Evolutionary conservation across 1,140 invertebrate genomes (phyloP), one percentile per base, ranked within the genome.

Genomic region (Saccostrea echinata): DNA sequence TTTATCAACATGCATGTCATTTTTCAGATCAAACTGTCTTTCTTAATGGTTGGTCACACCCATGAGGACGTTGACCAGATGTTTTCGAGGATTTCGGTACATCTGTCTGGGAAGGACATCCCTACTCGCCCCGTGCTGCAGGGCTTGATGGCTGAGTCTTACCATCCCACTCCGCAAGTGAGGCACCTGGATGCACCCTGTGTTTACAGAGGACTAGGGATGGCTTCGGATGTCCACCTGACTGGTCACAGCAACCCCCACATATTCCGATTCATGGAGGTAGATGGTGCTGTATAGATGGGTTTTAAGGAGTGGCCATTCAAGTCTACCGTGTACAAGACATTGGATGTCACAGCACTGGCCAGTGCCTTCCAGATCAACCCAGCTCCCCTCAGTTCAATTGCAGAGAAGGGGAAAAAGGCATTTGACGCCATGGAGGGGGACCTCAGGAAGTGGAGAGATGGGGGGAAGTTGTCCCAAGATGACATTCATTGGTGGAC

Each of bases 41-140:
- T 87, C 52, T 43, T 89, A 21, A 89, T 87, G 86, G 85, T 87
- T 16, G 88, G 88, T 13, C 85, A 89, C 57, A 89, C 88, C 2
- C 88, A 89, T 81, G 88, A 89, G 30, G 88, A 87, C 84, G 55
- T 86, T 6, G 88, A 89, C 57, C 84, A 88, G 53, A 30, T 88
- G 21, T 88, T 88, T 53, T 88, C 84, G 8, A 64, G 87, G 33
- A 13, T 76, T 21, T 27, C 71, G 0, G 71, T 76, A 8, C 24
- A 35, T n/a, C 24, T 76, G 24, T 76, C 24, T 11, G 33, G 33
- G 8, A 76, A 76, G 71, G 18, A 13, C 24, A 35, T 76, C 24
- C 6, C 71, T 30, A 76, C 24, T 68, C 27, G 8, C 21, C 21
- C 21, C 27, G 61, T 68, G 4, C 61, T 68, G 6, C 61, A 68